Evolutionary conservation across 2,113 vertebrate species (phyloP).

Genomic region (Cervus canadensis): DNA sequence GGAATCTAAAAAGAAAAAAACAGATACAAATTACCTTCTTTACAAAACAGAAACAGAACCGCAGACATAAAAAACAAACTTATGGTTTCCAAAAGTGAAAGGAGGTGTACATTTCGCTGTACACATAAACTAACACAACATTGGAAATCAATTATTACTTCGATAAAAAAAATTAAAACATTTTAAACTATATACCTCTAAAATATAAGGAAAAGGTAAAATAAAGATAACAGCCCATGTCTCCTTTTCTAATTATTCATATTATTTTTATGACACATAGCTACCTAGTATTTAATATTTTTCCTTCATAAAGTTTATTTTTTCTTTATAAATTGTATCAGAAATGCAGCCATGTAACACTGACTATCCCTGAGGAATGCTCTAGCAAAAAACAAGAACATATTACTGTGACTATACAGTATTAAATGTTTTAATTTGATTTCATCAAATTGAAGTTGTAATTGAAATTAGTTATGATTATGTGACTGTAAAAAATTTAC

Average conservation of each 20-base stretch:
- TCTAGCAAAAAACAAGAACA: background rate
- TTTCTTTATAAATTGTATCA: background rate
- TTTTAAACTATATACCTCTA: background rate
- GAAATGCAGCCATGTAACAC: background rate
- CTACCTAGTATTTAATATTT: background rate
- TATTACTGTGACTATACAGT: background rate
- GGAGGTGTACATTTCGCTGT: background rate
- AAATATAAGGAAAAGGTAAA: background rate
- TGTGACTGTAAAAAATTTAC: background rate
- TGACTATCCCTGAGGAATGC: background rate
- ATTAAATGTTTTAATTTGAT: background rate
- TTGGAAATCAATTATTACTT: background rate
- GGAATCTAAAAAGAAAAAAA: background rate
- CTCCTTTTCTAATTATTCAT: background rate
- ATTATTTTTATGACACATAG: background rate
- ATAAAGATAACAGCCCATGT: background rate
- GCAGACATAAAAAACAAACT: background rate
- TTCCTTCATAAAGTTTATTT: background rate
- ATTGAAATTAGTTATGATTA: background rate
- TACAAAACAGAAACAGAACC: background rate
- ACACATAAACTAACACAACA: background rate
- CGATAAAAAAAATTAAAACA: background rate
- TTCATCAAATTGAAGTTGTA: background rate
- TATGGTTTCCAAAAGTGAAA: background rate
- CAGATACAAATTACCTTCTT: background rate